Conservation (phyloP, 2,888 invertebrate genomes). For the Luffia ferchaultella region DNA sequence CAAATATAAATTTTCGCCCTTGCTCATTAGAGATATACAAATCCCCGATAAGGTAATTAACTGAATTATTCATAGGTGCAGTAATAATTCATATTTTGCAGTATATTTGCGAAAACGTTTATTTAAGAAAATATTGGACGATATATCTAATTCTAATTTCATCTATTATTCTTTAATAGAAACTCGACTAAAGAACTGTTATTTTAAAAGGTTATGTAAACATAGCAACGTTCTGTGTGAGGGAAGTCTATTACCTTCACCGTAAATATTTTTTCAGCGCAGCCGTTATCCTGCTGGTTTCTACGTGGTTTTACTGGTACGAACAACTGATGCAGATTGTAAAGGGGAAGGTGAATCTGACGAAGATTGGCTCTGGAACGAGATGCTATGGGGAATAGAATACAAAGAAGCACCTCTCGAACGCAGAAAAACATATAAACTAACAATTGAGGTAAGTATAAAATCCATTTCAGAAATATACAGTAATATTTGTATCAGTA, state of each 20-base stretch:
- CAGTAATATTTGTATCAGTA: no score
- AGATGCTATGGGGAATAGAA: slow-evolving; percentile 17
- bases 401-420: not conserved
- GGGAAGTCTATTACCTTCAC: slow-evolving; percentile 12
- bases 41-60: no score
- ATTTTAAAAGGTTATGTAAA: not conserved
- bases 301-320: slow-evolving; percentile 34
- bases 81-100: not conserved
- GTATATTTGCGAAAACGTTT: no score
- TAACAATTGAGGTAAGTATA: not conserved
- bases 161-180: no score
- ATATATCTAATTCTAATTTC: no score
- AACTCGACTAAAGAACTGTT: not conserved
- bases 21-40: no score
- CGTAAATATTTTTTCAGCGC: slow-evolving; percentile 31
- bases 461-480: no score
- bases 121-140: no score
- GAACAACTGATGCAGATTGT: slow-evolving; percentile 27
- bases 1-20: no score
- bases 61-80: no score
- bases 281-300: slow-evolving; percentile 37
- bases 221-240: slow-evolving; percentile 2
- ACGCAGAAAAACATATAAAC: not conserved
- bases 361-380: slow-evolving; percentile 38
- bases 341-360: slow-evolving; percentile 19